A percentile compares a stretch with the other conserved stretches of the same genome.
Evolutionary conservation across 2,888 invertebrate species (phyloP).

Genomic region (Julus scandinavius): DNA sequence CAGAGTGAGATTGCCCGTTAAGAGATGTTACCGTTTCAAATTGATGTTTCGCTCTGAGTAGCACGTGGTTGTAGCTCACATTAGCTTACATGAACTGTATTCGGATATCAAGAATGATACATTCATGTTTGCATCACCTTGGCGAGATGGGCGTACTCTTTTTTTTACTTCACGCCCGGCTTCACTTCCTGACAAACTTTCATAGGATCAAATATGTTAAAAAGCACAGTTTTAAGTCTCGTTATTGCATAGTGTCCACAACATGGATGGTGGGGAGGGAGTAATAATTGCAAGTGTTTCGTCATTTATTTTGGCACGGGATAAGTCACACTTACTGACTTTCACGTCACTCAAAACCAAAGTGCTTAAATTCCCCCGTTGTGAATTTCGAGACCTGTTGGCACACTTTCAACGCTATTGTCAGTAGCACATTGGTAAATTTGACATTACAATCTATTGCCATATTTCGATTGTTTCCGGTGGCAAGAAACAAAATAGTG

Average conservation of each 20-base stretch:
- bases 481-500: neutral
- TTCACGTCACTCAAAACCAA: neutral
- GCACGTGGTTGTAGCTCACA: neutral
- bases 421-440: neutral
- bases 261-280: neutral
- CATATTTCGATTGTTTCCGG: neutral
- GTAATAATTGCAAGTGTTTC: slow-evolving; percentile 11
- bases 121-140: neutral
- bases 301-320: neutral
- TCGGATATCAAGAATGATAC: slow-evolving; percentile 3
- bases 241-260: neutral
- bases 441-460: neutral
- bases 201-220: neutral
- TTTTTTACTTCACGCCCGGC: slow-evolving; percentile 37
- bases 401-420: slow-evolving; percentile 20
- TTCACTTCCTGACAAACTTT: slow-evolving; percentile 47
- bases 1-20: neutral
- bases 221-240: neutral
- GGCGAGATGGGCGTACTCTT: slow-evolving; percentile 3
- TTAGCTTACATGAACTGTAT: neutral
- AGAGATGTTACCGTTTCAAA: slow-evolving; percentile 24
- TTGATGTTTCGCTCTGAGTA: slow-evolving; percentile 16
- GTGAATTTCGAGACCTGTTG: neutral
- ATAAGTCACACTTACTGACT: neutral
- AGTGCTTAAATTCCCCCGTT: neutral